Evolutionary conservation across 2,113 vertebrate genomes (phyloP).

Genomic region (Rhineura floridana): DNA sequence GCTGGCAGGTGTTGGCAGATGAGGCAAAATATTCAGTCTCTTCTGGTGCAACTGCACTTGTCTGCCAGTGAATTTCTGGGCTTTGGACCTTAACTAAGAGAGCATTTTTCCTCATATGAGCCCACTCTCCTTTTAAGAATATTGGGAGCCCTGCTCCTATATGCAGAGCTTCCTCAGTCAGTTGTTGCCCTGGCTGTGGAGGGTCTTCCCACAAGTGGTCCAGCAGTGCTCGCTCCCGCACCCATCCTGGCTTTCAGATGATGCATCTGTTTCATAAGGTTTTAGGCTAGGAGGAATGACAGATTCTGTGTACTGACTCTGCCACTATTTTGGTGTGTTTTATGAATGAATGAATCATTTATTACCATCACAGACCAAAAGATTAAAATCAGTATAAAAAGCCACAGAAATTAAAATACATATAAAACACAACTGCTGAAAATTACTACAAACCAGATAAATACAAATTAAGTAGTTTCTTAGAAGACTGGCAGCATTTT

Average conservation of each 20-base stretch:
- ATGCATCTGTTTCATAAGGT: not conserved
- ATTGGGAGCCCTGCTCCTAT: not conserved
- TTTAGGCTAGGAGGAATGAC: not conserved
- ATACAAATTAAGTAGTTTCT: no score
- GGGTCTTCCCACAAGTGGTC: no score
- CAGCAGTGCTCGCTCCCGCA: not conserved
- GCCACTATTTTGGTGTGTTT: not conserved
- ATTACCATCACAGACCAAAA: no score
- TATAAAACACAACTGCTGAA: no score
- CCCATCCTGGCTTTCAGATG: not conserved
- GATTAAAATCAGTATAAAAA: no score
- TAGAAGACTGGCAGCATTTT: no score
- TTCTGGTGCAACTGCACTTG: not conserved
- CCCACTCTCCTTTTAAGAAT: not conserved
- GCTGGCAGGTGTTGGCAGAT: not conserved
- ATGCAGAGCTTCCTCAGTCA: no score
- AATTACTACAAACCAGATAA: no score
- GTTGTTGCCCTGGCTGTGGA: not conserved
- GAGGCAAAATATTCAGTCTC: not conserved
- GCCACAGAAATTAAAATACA: no score
- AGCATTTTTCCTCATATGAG: not conserved
- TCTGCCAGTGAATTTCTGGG: not conserved
- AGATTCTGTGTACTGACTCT: not conserved
- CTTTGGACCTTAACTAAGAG: not conserved
- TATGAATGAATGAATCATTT: no score